Base-by-base conservation (phyloP, 2,888 invertebrate genomes). In the Acanthopleura granulata region DNA sequence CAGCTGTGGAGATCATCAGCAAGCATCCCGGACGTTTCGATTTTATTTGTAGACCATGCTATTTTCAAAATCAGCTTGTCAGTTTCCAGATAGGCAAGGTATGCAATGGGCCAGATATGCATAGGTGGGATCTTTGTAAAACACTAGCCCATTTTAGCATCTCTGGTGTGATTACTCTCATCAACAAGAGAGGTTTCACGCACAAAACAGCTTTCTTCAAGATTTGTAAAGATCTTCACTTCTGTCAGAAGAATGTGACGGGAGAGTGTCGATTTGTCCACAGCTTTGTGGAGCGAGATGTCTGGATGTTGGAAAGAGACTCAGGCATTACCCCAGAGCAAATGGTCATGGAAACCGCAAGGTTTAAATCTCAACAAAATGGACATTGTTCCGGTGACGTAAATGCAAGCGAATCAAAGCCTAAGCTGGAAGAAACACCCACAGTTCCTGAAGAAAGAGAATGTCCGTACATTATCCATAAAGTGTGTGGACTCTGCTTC, bases 261-360 rank as follows among this genome's bases (percentile, higher is more conserved):
- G 82, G 79, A 1, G 80, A 80, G 18, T 88, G 88, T 77, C 72
- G 79, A 16, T 85, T 85, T 81, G 87, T 87, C 1, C 87, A 89
- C 79, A 87, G 88, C 74, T 61, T 83, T 72, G 82, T 89, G 11
- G 89, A 89, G 76, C 79, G 87, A 25, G 88, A 87, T 76, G 82
- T 89, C 3, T 89, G 89, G 89, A 84, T 87, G 83, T 51, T 88
- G 62, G 88, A 88, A 75, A 77, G 88, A 40, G 89, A 88, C 74
- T 81, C 80, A 25, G 81, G 79, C 0, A 76, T 87, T 16, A 80
- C 79, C 15, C 78, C 85, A 29, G 83, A 85, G 16, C 81, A 85
- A 49, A 81, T 89, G 25, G 83, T 86, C n/a, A 51, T 74, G 15
- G 69, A 72, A 12, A 76, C 76, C 30, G 62, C 75, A 29, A 27